phyloP scores from a whole-genome alignment of 1,140 invertebrate species.

The Hylyphantes graminicola region DNA sequence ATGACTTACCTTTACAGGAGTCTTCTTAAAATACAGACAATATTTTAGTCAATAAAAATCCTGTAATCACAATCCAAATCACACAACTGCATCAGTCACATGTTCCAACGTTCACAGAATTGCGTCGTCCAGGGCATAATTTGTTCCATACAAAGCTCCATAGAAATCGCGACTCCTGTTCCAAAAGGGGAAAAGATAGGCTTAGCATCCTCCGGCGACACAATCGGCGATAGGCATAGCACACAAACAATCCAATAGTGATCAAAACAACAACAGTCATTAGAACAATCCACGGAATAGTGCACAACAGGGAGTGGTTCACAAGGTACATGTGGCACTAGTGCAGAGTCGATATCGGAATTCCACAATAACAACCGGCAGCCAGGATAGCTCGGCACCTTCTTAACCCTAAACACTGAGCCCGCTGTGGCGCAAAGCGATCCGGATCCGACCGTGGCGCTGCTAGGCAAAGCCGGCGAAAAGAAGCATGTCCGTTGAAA shows the following conservation, averaged over 20 bases:
- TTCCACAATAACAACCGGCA: conserved; percentile 30
- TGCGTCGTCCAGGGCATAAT: too few species aligned
- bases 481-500: conserved; percentile 54
- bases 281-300: not conserved
- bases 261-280: not conserved
- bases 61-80: too few species aligned
- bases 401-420: conserved; percentile 59
- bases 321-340: conserved; percentile 44
- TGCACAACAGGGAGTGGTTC: conserved; percentile 31
- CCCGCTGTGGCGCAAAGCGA: conserved; percentile 42
- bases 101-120: too few species aligned
- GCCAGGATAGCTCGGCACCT: conserved; percentile 41
- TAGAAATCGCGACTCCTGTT: conserved; percentile 20
- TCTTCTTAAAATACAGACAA: too few species aligned
- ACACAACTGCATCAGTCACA: too few species aligned
- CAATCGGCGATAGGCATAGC: conserved; percentile 25
- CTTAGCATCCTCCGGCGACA: conserved; percentile 49
- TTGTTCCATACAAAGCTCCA: too few species aligned
- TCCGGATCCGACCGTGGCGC: conserved; percentile 46
- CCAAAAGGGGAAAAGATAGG: conserved; percentile 45
- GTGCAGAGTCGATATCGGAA: conserved; percentile 50
- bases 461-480: conserved; percentile 47
- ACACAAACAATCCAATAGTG: conserved; percentile 31
- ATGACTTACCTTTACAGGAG: too few species aligned
- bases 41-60: too few species aligned